Conservation (phyloP, 2,888 invertebrate genomes). For the Tuberolachnus salignus region DNA sequence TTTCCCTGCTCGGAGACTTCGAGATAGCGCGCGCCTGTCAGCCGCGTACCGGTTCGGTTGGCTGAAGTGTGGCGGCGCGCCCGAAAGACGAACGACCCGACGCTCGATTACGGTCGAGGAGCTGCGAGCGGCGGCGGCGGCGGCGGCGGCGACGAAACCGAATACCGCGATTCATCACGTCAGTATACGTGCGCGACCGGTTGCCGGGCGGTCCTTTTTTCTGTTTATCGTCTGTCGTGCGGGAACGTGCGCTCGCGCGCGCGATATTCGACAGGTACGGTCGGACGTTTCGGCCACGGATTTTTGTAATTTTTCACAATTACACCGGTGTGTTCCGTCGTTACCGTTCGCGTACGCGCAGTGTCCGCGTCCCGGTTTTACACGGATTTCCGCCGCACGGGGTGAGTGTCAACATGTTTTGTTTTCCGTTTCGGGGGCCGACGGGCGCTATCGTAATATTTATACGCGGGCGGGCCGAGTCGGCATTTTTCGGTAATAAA, state of each 20-base stretch:
- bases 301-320: neutral
- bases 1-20: neutral
- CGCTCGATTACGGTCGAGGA: neutral
- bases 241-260: neutral
- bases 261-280: no score
- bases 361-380: neutral
- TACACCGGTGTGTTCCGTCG: neutral
- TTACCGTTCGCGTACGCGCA: no score
- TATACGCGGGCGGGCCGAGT: neutral
- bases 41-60: constrained; percentile 33
- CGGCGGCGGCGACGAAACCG: neutral
- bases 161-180: neutral
- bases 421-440: no score
- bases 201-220: neutral
- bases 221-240: neutral
- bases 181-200: constrained; percentile 39
- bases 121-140: neutral
- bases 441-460: neutral
- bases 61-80: neutral
- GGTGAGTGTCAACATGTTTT: neutral
- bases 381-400: neutral
- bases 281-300: no score
- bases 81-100: neutral
- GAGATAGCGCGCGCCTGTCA: neutral
- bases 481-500: neutral